Base-by-base conservation (phyloP, 2,888 invertebrate species). In the Cheilosia grossa region DNA sequence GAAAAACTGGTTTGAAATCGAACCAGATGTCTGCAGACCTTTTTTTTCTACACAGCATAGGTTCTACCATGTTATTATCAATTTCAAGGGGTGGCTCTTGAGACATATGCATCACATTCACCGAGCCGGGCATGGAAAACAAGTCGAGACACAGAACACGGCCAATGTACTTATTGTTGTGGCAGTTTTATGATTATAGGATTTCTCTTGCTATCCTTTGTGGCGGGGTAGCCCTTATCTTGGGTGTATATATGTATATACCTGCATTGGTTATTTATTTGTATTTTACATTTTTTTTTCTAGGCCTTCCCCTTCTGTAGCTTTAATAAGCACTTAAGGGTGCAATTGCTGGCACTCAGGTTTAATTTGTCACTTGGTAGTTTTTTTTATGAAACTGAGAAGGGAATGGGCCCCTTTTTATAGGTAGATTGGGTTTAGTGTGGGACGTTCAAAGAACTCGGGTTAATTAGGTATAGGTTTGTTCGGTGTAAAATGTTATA, bases 11-110 rank as follows among this genome's bases (percentile, higher is more conserved):
- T 80, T 80, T 83, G 74, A 80, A 83, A 83, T 80, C 80, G 80
- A 83, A 83, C 83, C 83, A 83, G 83, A 83, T 83, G 83, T 83
- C 82, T 74, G 82, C 58, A 69, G 73, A 74, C 63, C 73, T 61
- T 78, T 73, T 79, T 73, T 69, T 82, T 59, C 42, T 19, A 21
- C 53, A 21, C 17, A 51, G 40, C 24, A 37, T 66, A 27, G 27
- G 27, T 27, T n/a, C 44, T 49, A 19, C 49, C 59, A 59, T 69
- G 56, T 79, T 74, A 74, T 83, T 80, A 83, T 83, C 80, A 83
- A 77, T 83, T 83, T 83, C 83, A 80, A 83, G 79, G 83, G 83
- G 74, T 83, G 83, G 67, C 80, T 83, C 83, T 83, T 80, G 83
- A 83, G 83, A 83, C 83, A 83, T 80, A 83, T 83, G 83, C 83